A percentile compares a stretch with the other conserved stretches of the same genome.
phyloP scores from a whole-genome alignment of 2,797 vertebrate species.

The Microchirus variegatus region DNA sequence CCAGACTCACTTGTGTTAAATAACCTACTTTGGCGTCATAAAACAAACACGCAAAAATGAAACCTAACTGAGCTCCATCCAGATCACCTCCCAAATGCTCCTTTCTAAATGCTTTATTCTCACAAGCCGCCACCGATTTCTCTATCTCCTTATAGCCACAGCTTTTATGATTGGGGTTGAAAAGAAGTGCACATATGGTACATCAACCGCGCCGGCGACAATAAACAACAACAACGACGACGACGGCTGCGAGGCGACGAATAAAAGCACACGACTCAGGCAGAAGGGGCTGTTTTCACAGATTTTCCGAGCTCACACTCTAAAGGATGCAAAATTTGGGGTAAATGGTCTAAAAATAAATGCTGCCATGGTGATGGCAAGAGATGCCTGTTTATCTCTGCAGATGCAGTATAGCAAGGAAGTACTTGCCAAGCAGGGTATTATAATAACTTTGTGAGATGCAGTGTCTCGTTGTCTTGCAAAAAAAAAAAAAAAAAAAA shows the following conservation, averaged over 20 bases:
- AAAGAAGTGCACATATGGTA: constrained; percentile 47
- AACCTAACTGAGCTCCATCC: neutral
- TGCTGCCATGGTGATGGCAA: neutral
- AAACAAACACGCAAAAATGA: constrained; percentile 1
- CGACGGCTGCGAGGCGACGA: constrained; percentile 18
- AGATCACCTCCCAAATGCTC: neutral
- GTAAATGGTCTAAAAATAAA: constrained; percentile 54
- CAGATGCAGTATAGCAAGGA: neutral
- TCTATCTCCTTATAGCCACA: constrained; percentile 14
- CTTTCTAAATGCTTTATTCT: constrained; percentile 14
- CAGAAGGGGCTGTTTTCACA: constrained; percentile 29
- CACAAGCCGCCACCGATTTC: constrained; percentile 24
- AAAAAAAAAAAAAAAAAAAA: too few species aligned
- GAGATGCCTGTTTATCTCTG: constrained; percentile 9
- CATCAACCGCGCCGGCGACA: constrained; percentile 37
- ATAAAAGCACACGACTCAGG: constrained; percentile 22
- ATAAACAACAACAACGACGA: constrained; percentile 47
- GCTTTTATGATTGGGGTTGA: constrained; percentile 21
- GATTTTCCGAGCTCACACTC: constrained; percentile 25
- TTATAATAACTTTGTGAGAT: neutral
- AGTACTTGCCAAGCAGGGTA: constrained; percentile 2
- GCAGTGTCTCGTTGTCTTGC: neutral
- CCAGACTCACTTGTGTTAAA: neutral
- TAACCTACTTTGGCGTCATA: neutral
- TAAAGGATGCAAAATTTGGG: constrained; percentile 29